Evolutionary conservation across 2,113 vertebrate genomes (phyloP), one percentile per base, ranked within the genome.

Genomic region (Miniopterus natalensis): DNA sequence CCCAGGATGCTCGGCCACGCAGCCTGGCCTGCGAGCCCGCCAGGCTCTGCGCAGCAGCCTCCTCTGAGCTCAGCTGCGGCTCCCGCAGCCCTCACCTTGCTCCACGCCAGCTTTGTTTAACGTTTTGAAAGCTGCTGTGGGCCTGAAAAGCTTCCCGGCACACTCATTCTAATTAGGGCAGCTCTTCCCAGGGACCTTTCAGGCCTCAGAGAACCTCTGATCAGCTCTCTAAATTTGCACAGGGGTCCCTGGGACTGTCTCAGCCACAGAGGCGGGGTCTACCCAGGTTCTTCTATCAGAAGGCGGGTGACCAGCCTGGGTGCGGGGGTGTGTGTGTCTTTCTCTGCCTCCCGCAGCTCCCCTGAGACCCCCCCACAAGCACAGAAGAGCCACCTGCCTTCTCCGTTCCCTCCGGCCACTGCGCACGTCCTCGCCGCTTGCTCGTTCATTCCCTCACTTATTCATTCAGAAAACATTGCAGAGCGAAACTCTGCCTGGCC

Each of bases 11-110:
- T 4, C 4, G 51, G 18, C 15, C 68, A 53, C 12, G 4, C 18
- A 14, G 65, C 23, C 2, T 0, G 18, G 65, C 23, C 2, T 0
- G 29, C 5, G 1, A 2, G 8, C 2, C 31, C 8, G 15, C 6
- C 18, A 42, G 47, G 18, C 20, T 20, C 49, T 7, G 11, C 27
- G 57, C 40, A 20, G 27, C 23, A 51, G 55, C n/a, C 18, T 40
- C 31, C 80, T 73, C 21, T 9, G 10, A 71, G 81, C 7, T n/a
- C 25, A 0, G 53, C 23, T 8, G 9, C 21, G 10, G 57, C 57
- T 25, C 23, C 57, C 57, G 71, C 66, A 36, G 55, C 53, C 53
- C 53, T 36, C 36, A 36, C 36, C 36, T 36, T 36, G 36, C 36
- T 36, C 36, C 9, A 6, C 0, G 18, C 27, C 8, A 86, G 55